These are phyloP conservation scores for Apamea crenata DNA, from an alignment of 2,888 invertebrate species.

Conservation along the genomic window DNA sequence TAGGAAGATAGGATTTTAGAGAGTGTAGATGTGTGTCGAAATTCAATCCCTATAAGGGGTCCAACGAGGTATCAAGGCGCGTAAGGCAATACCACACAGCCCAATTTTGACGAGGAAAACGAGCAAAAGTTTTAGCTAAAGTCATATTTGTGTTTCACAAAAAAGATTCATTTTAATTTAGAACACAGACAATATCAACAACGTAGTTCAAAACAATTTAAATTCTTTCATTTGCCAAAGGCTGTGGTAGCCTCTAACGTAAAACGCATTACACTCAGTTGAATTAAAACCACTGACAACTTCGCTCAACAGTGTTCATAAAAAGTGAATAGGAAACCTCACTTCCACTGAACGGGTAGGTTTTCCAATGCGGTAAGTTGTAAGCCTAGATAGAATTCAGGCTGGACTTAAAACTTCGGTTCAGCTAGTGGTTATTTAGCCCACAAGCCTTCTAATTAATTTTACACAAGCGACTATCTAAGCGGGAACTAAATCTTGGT, in stretches of 20 bases:
- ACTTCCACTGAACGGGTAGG: neutral
- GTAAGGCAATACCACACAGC: too few species aligned
- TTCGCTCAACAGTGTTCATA: conserved; percentile 9
- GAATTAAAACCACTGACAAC: conserved; percentile 25
- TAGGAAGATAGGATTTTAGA: neutral
- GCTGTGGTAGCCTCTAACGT: neutral
- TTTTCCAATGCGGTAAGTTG: conserved; percentile 22
- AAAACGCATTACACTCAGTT: conserved; percentile 17
- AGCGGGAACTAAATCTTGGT: neutral
- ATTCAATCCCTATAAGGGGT: too few species aligned
- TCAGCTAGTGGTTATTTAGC: conserved; percentile 21
- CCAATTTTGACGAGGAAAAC: neutral
- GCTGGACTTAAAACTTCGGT: neutral
- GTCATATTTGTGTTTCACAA: too few species aligned
- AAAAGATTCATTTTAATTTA: neutral
- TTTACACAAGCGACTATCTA: neutral
- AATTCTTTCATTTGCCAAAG: neutral
- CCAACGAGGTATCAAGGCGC: too few species aligned
- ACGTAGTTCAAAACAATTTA: neutral
- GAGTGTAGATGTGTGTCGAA: too few species aligned
- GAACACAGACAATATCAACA: neutral
- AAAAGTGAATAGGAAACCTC: conserved; percentile 12
- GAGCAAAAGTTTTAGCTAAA: too few species aligned
- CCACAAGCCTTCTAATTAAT: conserved; percentile 22
- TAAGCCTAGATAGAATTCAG: conserved; percentile 30